Conservation (phyloP, 2,888 invertebrate species). For the Sycophila texana region DNA sequence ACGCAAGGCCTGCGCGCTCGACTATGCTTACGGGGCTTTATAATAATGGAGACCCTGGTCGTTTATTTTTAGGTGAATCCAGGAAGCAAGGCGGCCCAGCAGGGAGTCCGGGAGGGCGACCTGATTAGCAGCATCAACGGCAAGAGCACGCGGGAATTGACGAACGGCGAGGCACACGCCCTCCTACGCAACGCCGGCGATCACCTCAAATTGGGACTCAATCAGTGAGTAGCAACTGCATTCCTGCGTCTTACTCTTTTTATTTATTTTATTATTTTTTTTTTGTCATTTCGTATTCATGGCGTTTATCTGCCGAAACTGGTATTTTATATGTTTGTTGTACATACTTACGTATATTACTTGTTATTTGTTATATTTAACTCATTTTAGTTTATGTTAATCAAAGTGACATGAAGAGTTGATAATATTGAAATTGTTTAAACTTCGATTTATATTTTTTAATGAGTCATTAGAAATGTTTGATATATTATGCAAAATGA, state of each 20-base stretch:
- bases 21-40: background rate
- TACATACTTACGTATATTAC: too few species aligned
- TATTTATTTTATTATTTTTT: too few species aligned
- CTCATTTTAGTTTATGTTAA: too few species aligned
- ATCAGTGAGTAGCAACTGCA: constrained; percentile 80
- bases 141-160: constrained; percentile 81
- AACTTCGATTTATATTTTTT: too few species aligned
- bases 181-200: constrained; percentile 85
- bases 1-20: background rate
- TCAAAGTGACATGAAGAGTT: too few species aligned
- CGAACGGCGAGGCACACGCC: constrained; percentile 84
- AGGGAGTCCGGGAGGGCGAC: constrained; percentile 89
- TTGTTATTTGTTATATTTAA: too few species aligned
- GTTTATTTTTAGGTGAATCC: constrained; percentile 86
- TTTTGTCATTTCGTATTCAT: too few species aligned
- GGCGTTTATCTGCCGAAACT: too few species aligned
- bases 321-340: too few species aligned
- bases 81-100: constrained; percentile 88
- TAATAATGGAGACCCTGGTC: constrained; percentile 16
- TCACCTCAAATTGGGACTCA: constrained; percentile 82
- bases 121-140: constrained; percentile 88
- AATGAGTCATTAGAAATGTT: too few species aligned
- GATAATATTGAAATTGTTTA: too few species aligned
- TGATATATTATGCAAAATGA: too few species aligned
- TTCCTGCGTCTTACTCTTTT: background rate